Base-by-base conservation (phyloP, 2,888 invertebrate species). In the Pterostichus niger region DNA sequence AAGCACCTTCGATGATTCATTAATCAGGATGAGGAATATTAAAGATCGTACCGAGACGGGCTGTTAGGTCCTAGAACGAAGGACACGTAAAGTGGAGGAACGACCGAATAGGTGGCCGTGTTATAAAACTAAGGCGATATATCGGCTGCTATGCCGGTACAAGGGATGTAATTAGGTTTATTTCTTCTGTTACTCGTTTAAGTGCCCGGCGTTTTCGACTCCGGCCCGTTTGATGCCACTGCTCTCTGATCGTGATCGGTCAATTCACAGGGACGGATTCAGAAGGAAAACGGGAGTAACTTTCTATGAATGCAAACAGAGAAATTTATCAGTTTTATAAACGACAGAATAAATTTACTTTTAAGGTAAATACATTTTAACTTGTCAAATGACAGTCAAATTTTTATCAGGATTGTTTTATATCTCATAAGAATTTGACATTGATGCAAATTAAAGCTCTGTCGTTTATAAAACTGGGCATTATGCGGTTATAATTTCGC, bases 111-210 rank as follows among this genome's bases (percentile, higher is more conserved):
- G 64, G 35, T 75, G 52, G 9, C 52, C 17, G 46, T 24, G 75
- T 6, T 75, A 24, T 75, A 75, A 52, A 75, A 52, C 52, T 46
- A n/a, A 17, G 52, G 33, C 46, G n/a, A 46, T 75, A 75, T 75
- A 33, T 49, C 11, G 73, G 75, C 24, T 31, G 75, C 35, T 75
- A 49, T 75, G 52, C 13, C 49, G 75, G 75, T 75, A 33, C 52
- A 75, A 52, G 24, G 49, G 52, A 33, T 79, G 31, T 79, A 79
- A 79, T 79, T 79, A 24, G 61, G 78, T 79, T 79, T 79, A 79
- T 79, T 79, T 61, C 59, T 79, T 79, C 61, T 79, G 64, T 78
- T 78, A 56, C 77, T 11, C 54, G 17, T 17, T 61, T 79, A 79
- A 75, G 75, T 75, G 75, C 46, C 9, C 11, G 13, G 44, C 52